Percentiles rank a stretch among this genome's conserved stretches.
phyloP scores from a whole-genome alignment of 2,888 invertebrate species.

The Scelioninae gen. 1 region DNA sequence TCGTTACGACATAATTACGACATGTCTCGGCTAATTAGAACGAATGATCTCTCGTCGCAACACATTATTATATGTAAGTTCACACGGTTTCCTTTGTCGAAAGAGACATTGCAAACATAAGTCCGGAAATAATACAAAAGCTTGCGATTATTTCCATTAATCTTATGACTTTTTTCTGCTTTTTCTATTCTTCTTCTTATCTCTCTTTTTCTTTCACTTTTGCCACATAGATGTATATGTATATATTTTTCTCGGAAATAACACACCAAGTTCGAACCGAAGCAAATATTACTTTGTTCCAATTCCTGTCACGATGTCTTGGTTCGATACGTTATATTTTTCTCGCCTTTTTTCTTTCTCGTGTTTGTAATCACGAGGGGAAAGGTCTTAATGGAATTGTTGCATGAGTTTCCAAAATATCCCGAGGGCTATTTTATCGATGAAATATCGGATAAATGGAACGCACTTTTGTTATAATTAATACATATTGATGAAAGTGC shows the following conservation, averaged over 20 bases:
- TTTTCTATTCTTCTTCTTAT: constrained; percentile 3
- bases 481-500: constrained; percentile 22
- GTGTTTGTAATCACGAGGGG: constrained; percentile 38
- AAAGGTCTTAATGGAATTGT: constrained; percentile 48
- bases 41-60: constrained; percentile 32
- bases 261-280: constrained; percentile 9
- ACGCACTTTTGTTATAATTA: constrained; percentile 14
- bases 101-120: constrained; percentile 29
- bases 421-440: constrained; percentile 15
- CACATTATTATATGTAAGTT: constrained; percentile 39
- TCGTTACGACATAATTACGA: constrained; percentile 32
- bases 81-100: constrained; percentile 30
- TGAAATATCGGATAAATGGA: constrained; percentile 17
- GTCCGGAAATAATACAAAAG: constrained; percentile 25
- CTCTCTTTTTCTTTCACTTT: not conserved
- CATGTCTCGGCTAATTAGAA: constrained; percentile 42
- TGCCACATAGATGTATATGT: constrained; percentile 38
- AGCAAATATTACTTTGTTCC: constrained; percentile 44
- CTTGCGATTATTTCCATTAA: constrained; percentile 33
- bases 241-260: constrained; percentile 27
- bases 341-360: constrained; percentile 11
- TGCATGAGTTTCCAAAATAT: constrained; percentile 60
- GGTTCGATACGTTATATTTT: constrained; percentile 44
- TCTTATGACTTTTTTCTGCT: constrained; percentile 25
- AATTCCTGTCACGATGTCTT: constrained; percentile 51